These are phyloP conservation scores for Apolygus lucorum DNA, from an alignment of 1,140 invertebrate genomes.

Conservation along the genomic window DNA sequence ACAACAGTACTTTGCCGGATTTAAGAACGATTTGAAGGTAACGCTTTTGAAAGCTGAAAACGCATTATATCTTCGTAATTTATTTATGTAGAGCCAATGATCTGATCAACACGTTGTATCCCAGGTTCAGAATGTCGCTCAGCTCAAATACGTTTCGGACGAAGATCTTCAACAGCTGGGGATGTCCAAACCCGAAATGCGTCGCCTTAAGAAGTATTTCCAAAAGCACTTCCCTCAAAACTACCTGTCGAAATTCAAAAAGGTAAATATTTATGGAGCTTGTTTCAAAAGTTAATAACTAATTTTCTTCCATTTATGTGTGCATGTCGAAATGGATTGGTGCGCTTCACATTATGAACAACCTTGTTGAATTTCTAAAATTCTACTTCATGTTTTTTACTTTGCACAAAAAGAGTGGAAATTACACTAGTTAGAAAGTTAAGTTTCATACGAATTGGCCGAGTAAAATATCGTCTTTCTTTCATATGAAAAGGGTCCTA, in stretches of 20 bases:
- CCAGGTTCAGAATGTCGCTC: conserved; percentile 78
- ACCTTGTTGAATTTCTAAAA: no score
- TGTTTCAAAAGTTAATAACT: conserved; percentile 41
- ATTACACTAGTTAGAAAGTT: no score
- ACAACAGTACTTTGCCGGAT: conserved; percentile 72
- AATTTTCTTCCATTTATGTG: neutral
- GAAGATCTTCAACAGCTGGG: conserved; percentile 85
- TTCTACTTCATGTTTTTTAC: no score
- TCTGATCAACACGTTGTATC: no score
- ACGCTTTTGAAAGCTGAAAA: neutral
- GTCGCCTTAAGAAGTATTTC: conserved; percentile 85
- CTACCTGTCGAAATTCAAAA: conserved; percentile 85
- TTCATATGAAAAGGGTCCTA: no score
- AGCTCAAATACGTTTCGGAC: conserved; percentile 93
- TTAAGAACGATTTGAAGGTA: conserved; percentile 52
- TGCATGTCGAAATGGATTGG: neutral
- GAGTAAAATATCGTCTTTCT: no score
- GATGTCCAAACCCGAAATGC: conserved; percentile 90
- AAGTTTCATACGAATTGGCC: no score
- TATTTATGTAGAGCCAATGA: neutral
- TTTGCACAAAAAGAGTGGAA: no score
- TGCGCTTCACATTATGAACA: neutral
- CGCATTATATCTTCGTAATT: neutral
- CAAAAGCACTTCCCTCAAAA: conserved; percentile 88
- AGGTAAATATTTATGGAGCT: conserved; percentile 39